phyloP scores from a whole-genome alignment of 2,888 invertebrate species.

The Phlogophora meticulosa region DNA sequence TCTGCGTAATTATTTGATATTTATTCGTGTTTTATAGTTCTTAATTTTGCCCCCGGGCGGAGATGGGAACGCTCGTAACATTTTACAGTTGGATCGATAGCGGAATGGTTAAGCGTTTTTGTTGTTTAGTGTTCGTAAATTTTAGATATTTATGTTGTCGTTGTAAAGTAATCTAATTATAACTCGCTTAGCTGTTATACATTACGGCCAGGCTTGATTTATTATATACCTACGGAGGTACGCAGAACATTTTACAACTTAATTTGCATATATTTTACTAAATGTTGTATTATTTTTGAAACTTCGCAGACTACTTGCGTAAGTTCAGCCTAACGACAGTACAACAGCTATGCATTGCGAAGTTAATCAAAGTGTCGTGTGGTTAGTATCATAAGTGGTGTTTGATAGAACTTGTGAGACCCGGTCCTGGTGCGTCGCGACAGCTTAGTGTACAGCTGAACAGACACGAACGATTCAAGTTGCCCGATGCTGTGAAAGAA shows the following conservation, averaged over 20 bases:
- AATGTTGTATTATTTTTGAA: conserved; percentile 40
- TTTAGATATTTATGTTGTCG: conserved; percentile 29
- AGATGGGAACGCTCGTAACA: conserved; percentile 46
- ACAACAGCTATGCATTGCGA: conserved; percentile 9
- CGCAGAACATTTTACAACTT: conserved; percentile 21
- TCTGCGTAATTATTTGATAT: conserved; percentile 60
- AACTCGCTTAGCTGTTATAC: conserved; percentile 18
- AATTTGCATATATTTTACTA: conserved; percentile 38
- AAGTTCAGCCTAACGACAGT: conserved; percentile 32
- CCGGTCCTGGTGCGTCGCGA: background rate
- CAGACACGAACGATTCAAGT: background rate
- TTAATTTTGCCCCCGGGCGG: conserved; percentile 39
- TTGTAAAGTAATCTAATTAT: conserved; percentile 26
- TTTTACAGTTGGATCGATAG: conserved; percentile 55
- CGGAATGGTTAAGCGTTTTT: conserved; percentile 32
- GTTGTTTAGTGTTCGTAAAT: conserved; percentile 29
- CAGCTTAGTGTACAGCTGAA: background rate
- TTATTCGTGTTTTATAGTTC: conserved; percentile 54
- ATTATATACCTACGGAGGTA: conserved; percentile 5
- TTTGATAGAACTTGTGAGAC: background rate
- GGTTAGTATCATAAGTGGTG: background rate
- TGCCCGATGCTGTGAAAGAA: background rate
- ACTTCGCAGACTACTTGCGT: conserved; percentile 26
- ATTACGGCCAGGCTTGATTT: conserved; percentile 37
- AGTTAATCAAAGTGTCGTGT: conserved; percentile 24